Evolutionary conservation across 2,888 invertebrate species (phyloP).

Genomic region (Halictus quadricinctus): DNA sequence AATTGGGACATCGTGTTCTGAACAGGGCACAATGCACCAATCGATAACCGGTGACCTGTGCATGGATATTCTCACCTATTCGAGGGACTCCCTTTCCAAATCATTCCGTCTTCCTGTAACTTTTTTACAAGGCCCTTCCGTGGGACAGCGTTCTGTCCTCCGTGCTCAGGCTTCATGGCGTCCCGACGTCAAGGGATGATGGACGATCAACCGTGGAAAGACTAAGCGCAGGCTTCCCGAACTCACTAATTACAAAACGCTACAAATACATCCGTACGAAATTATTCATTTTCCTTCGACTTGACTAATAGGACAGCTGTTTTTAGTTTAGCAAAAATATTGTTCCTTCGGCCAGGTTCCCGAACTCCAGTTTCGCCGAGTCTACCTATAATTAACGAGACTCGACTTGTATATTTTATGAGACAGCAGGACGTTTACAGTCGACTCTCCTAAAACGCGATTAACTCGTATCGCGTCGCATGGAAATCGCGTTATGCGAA

Average conservation of each 20-base stretch:
- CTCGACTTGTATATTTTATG: not conserved
- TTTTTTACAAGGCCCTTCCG: not conserved
- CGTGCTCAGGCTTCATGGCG: not conserved
- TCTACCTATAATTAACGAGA: not conserved
- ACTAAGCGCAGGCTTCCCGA: not conserved
- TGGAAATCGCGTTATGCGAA: too few species aligned
- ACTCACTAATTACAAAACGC: not conserved
- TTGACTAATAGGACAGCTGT: not conserved
- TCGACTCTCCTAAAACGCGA: too few species aligned
- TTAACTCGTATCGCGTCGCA: too few species aligned
- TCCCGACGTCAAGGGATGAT: not conserved
- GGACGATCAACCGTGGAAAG: not conserved
- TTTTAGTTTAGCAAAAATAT: not conserved
- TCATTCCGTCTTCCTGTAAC: not conserved
- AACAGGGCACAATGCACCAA: constrained; percentile 48
- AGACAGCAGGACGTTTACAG: too few species aligned
- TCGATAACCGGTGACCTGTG: constrained; percentile 59
- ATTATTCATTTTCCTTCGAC: not conserved
- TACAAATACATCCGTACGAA: not conserved
- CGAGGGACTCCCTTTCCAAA: constrained; percentile 19
- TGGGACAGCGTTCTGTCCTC: not conserved
- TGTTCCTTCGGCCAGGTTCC: not conserved
- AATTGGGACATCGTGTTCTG: constrained; percentile 68
- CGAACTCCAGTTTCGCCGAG: not conserved
- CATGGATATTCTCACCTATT: constrained; percentile 48